phyloP scores from a whole-genome alignment of 1,140 invertebrate species.

The Drosophila bipectinata region DNA sequence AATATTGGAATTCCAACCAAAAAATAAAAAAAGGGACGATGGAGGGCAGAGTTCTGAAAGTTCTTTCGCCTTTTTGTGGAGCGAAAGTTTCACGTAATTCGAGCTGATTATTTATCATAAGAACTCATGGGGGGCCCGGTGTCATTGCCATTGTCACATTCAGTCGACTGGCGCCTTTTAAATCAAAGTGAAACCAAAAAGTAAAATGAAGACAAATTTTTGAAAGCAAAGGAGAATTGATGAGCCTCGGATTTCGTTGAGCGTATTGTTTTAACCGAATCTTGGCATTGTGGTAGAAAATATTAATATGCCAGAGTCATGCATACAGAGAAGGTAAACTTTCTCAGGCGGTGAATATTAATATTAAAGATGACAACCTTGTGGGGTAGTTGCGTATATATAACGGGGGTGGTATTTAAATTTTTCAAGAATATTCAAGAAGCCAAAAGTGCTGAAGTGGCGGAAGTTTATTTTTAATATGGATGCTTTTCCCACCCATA shows the following conservation, averaged over 20 bases:
- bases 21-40: neutral
- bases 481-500: constrained; percentile 11
- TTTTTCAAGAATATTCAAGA: constrained; percentile 2
- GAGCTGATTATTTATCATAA: constrained; percentile 62
- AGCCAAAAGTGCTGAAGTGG: constrained; percentile 25
- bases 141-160: constrained; percentile 65
- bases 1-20: constrained; percentile 18
- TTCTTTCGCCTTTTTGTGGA: constrained; percentile 34
- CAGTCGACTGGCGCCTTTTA: constrained; percentile 56
- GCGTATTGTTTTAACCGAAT: constrained; percentile 30
- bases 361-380: constrained; percentile 31
- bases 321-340: neutral
- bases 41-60: constrained; percentile 2
- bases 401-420: constrained; percentile 39
- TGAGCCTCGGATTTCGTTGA: constrained; percentile 17
- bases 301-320: neutral
- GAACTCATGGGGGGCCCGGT: constrained; percentile 30
- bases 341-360: constrained; percentile 17
- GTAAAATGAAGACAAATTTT: constrained; percentile 35
- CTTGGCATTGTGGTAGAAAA: neutral
- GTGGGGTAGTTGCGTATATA: neutral
- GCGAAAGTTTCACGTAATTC: constrained; percentile 66
- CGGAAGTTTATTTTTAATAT: constrained; percentile 17
- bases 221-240: constrained; percentile 44
- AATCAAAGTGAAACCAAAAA: constrained; percentile 55